Evolutionary conservation across 2,113 vertebrate species (phyloP).

Genomic region (Struthio camelus): DNA sequence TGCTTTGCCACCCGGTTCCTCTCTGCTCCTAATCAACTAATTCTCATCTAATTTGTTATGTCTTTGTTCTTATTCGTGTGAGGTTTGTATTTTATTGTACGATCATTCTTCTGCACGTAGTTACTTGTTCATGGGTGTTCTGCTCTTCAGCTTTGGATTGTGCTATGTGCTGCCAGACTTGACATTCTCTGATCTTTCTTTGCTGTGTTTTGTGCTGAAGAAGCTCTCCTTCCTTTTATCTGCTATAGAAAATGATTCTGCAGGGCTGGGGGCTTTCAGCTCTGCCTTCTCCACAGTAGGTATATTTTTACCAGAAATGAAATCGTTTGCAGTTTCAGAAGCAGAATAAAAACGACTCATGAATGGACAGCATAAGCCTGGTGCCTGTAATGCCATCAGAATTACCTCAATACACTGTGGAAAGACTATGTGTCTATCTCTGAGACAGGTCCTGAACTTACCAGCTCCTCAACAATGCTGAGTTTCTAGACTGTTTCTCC

Average conservation of each 20-base stretch:
- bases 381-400: not conserved
- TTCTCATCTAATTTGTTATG: not conserved
- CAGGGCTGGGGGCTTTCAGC: not conserved
- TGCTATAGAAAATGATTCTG: not conserved
- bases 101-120: not conserved
- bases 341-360: not conserved
- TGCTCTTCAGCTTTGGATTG: not conserved
- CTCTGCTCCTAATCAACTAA: not conserved
- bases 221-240: not conserved
- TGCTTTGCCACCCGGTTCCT: not conserved
- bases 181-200: not conserved
- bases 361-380: not conserved
- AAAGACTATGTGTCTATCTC: not conserved
- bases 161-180: not conserved
- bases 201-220: not conserved
- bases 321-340: not conserved
- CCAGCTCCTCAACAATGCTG: not conserved
- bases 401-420: not conserved
- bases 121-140: not conserved
- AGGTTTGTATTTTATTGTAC: not conserved
- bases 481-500: not conserved
- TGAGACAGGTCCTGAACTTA: not conserved
- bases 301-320: not conserved
- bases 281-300: not conserved
- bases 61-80: not conserved